These are phyloP conservation scores for Lucilia cuprina DNA, from an alignment of 1,140 invertebrate species.

Conservation along the genomic window DNA sequence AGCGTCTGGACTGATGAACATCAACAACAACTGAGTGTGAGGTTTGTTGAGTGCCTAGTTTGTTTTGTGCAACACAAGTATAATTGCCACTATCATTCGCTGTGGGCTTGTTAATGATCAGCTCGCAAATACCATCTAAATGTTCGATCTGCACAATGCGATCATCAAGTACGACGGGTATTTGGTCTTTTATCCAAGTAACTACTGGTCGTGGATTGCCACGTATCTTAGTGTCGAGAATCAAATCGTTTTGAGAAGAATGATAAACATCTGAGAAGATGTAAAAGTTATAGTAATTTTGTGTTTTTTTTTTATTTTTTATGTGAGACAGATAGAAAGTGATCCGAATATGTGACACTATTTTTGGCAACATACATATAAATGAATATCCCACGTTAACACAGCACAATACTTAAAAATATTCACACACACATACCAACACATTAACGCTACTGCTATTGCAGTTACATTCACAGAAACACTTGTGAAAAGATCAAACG, in stretches of 20 bases:
- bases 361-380: conserved; percentile 28
- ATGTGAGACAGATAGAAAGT: background rate
- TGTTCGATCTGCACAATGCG: conserved; percentile 73
- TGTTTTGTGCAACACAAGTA: conserved; percentile 76
- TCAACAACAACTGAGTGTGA: conserved; percentile 60
- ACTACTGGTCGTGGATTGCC: conserved; percentile 77
- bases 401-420: background rate
- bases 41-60: conserved; percentile 55
- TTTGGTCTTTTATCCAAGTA: conserved; percentile 79
- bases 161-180: conserved; percentile 66
- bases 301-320: no score
- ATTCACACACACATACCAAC: background rate
- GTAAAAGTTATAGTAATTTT: background rate
- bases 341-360: conserved; percentile 13
- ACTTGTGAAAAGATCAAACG: background rate
- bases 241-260: conserved; percentile 74
- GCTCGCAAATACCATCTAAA: conserved; percentile 76
- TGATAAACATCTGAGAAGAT: conserved; percentile 69
- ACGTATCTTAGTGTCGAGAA: conserved; percentile 78
- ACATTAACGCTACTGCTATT: background rate
- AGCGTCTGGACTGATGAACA: conserved; percentile 52
- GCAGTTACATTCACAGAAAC: background rate
- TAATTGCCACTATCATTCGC: conserved; percentile 72
- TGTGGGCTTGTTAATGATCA: conserved; percentile 73
- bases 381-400: background rate